Conservation (phyloP, 2,797 vertebrate genomes). For the Urosaurus nigricauda region DNA sequence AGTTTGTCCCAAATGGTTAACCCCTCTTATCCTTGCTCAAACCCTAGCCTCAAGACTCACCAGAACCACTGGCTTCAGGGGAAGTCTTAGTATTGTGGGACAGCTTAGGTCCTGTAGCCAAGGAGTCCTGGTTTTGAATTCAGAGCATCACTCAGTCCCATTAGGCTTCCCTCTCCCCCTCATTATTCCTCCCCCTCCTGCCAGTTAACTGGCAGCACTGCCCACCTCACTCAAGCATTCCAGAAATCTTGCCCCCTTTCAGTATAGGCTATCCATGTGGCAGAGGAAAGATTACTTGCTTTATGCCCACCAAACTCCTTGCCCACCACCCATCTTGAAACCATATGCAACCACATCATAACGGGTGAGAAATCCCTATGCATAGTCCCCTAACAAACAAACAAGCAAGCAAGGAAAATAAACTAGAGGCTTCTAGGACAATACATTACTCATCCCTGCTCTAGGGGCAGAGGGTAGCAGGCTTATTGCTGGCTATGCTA, state of each 20-base stretch:
- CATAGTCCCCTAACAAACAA: background rate
- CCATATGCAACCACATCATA: background rate
- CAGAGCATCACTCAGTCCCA: background rate
- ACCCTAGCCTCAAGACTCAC: background rate
- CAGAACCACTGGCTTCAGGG: background rate
- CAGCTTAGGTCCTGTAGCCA: background rate
- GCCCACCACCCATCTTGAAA: background rate
- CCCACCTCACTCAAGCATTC: no score
- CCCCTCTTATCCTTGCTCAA: background rate
- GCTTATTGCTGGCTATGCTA: background rate
- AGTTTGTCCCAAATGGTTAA: background rate
- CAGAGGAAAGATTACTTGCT: background rate
- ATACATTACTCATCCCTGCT: no score
- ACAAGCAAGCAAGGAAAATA: background rate
- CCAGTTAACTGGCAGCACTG: background rate
- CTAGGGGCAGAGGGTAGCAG: background rate
- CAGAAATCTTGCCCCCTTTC: background rate
- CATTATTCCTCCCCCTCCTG: background rate
- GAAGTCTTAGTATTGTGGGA: background rate
- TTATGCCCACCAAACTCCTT: background rate
- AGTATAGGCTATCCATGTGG: background rate
- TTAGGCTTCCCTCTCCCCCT: background rate
- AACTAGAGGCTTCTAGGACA: no score
- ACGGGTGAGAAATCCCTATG: background rate
- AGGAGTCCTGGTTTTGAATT: background rate